Conservation (phyloP, 2,888 invertebrate genomes). For the Lumbricus terrestris region DNA sequence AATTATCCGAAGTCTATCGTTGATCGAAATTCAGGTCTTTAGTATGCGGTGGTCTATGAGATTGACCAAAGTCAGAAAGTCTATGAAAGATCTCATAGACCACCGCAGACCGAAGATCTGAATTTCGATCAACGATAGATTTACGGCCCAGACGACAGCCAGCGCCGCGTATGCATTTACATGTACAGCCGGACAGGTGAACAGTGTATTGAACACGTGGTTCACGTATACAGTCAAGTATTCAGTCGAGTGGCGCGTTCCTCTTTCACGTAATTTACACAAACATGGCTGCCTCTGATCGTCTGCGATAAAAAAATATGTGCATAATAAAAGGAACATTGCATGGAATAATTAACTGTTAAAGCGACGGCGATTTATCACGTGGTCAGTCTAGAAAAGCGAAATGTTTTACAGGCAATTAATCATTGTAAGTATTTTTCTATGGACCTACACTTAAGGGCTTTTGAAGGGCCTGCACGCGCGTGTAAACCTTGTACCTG, state of each 20-base stretch:
- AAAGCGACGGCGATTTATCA: not conserved
- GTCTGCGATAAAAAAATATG: not conserved
- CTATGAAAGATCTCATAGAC: no score
- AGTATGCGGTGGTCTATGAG: no score
- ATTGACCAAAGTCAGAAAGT: no score
- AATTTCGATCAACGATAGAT: not conserved
- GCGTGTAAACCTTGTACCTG: not conserved
- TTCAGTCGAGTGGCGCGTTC: not conserved
- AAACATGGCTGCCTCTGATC: not conserved
- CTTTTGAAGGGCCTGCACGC: not conserved
- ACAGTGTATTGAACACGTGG: not conserved
- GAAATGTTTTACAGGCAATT: not conserved
- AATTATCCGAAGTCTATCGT: no score
- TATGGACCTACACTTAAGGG: not conserved
- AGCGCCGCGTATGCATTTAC: no score
- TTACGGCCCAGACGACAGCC: not conserved
- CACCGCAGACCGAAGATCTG: not conserved
- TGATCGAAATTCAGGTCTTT: no score
- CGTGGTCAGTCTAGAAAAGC: not conserved
- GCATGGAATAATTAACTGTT: not conserved
- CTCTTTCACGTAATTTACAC: not conserved
- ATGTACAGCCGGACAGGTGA: no score
- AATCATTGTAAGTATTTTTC: not conserved
- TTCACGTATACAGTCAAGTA: not conserved
- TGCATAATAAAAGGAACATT: not conserved